A percentile compares a stretch with the other conserved stretches of the same genome.
These are phyloP conservation scores for Orchesella cincta DNA, from an alignment of 1,140 invertebrate species.

Conservation along the genomic window DNA sequence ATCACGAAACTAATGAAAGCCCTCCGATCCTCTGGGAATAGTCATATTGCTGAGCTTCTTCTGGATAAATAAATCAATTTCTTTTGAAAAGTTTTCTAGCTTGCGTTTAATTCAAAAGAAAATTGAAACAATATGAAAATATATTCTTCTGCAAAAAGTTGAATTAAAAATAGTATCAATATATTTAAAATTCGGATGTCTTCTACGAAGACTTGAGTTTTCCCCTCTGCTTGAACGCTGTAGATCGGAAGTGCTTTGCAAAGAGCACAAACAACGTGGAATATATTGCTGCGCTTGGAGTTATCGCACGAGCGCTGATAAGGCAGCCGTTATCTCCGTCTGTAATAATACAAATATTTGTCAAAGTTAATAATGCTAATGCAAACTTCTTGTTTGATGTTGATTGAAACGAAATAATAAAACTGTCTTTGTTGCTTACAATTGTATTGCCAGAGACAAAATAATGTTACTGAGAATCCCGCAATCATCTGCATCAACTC, in stretches of 20 bases:
- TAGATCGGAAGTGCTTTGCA: slow-evolving; percentile 30
- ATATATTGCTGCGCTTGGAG: slow-evolving; percentile 37
- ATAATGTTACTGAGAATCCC: slow-evolving; percentile 32
- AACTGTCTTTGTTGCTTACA: slow-evolving; percentile 19
- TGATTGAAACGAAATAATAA: neutral
- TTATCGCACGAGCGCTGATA: slow-evolving; percentile 32
- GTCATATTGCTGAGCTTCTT: neutral
- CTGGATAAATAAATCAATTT: neutral
- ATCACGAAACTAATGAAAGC: slow-evolving; percentile 11
- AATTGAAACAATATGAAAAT: neutral
- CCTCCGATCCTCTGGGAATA: neutral
- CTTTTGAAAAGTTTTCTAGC: neutral
- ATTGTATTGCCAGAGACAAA: slow-evolving; percentile 13
- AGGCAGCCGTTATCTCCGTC: slow-evolving; percentile 28
- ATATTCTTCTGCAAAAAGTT: neutral
- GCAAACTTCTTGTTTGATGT: neutral
- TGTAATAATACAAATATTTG: neutral
- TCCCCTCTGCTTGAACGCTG: slow-evolving; percentile 17
- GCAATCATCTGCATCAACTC: slow-evolving; percentile 42
- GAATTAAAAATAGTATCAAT: neutral
- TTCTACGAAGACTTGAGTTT: neutral
- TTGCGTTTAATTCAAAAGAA: neutral
- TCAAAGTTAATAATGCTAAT: neutral
- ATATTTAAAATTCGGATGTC: neutral
- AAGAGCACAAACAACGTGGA: slow-evolving; percentile 41